phyloP scores from a whole-genome alignment of 2,113 vertebrate species.

The Cygnus atratus region DNA sequence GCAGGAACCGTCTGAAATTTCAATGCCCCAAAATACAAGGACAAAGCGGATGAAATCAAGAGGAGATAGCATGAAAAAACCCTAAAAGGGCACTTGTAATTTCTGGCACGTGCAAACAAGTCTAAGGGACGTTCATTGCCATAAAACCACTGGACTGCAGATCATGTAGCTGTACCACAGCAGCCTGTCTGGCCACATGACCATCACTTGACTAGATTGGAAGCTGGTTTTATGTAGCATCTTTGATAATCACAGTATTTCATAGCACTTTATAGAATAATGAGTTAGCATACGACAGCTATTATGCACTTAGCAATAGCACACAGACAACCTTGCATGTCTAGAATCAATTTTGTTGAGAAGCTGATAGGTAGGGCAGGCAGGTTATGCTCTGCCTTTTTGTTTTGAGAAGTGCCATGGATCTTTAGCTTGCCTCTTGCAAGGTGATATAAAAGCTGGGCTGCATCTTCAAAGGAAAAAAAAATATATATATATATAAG shows the following conservation, averaged over 20 bases:
- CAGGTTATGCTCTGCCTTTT: slow-evolving; percentile 13
- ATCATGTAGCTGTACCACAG: neutral
- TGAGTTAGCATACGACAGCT: slow-evolving; percentile 25
- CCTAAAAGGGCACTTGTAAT: neutral
- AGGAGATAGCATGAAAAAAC: neutral
- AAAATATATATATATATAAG: neutral
- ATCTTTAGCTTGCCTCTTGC: neutral
- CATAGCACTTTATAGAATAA: slow-evolving; percentile 52
- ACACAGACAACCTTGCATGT: neutral
- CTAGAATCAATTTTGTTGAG: slow-evolving; percentile 41
- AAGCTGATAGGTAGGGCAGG: slow-evolving; percentile 8
- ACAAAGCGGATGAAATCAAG: neutral
- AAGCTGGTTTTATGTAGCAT: slow-evolving; percentile 22
- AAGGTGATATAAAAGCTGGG: neutral
- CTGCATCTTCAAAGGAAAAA: neutral
- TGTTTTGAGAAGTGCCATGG: neutral
- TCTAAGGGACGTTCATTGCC: neutral
- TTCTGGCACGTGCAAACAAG: slow-evolving; percentile 7
- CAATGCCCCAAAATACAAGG: neutral
- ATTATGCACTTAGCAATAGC: slow-evolving; percentile 39
- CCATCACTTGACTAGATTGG: neutral
- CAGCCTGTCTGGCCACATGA: slow-evolving; percentile 28
- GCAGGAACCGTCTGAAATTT: neutral
- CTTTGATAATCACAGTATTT: neutral
- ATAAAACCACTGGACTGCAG: slow-evolving; percentile 46